phyloP scores from a whole-genome alignment of 1,140 invertebrate species.

The Drosophila pachea region DNA sequence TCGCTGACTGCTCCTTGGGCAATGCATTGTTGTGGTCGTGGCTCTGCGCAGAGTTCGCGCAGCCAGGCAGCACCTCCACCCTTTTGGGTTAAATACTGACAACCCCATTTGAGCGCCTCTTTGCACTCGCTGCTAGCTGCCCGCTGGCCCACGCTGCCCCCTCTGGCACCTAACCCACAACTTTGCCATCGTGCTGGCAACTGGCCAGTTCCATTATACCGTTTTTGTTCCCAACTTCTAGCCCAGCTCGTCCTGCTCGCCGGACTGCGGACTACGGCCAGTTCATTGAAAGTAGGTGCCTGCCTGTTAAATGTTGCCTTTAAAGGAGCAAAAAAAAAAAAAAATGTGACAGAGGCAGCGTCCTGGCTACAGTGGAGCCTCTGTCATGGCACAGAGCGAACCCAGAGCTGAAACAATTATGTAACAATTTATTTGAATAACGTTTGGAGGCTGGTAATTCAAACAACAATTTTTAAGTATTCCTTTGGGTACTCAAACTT shows the following conservation, averaged over 20 bases:
- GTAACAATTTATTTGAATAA: no score
- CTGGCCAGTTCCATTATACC: constrained; percentile 33
- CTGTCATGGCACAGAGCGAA: no score
- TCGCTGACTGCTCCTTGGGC: constrained; percentile 17
- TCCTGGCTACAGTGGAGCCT: constrained; percentile 1
- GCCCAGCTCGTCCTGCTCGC: constrained; percentile 13
- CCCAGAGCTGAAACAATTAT: no score
- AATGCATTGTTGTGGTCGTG: constrained; percentile 46
- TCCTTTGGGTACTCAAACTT: no score
- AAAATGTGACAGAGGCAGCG: neutral
- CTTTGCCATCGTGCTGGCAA: constrained; percentile 49
- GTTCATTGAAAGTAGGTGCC: constrained; percentile 68
- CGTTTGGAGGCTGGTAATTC: no score
- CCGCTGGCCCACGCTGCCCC: constrained; percentile 23
- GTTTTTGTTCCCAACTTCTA: constrained; percentile 17
- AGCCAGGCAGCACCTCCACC: constrained; percentile 77
- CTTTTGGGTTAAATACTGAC: constrained; percentile 79
- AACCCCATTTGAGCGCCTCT: constrained; percentile 79
- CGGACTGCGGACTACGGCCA: constrained; percentile 34
- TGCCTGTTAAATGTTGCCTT: constrained; percentile 19
- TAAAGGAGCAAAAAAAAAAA: constrained; percentile 6
- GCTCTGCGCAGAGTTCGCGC: constrained; percentile 69
- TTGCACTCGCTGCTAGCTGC: constrained; percentile 60
- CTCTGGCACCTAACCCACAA: constrained; percentile 60
- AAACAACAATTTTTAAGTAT: no score